Conservation (phyloP, 2,113 vertebrate species). For the Planiliza haematocheilus region DNA sequence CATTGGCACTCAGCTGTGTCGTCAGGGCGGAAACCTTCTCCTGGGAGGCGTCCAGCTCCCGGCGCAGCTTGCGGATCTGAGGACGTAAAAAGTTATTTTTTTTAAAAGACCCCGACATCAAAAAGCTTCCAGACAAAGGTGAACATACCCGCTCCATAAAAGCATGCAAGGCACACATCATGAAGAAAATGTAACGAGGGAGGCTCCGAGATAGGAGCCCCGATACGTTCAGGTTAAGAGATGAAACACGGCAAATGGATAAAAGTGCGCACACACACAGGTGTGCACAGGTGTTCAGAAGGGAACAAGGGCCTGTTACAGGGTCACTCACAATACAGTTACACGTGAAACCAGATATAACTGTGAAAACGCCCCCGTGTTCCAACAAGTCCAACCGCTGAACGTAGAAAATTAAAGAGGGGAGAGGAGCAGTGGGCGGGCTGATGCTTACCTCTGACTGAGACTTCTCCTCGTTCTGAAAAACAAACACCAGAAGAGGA, state of each 20-base stretch:
- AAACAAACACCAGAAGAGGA: constrained; percentile 66
- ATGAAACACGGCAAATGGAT: constrained; percentile 23
- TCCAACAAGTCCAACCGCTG: constrained; percentile 55
- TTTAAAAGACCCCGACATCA: background rate
- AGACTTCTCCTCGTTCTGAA: constrained; percentile 97
- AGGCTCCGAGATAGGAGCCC: constrained; percentile 41
- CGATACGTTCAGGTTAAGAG: constrained; percentile 36
- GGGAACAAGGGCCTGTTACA: constrained; percentile 49
- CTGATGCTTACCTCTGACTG: constrained; percentile 93
- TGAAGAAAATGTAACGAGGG: constrained; percentile 15
- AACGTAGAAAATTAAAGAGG: constrained; percentile 62
- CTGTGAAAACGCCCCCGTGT: constrained; percentile 53
- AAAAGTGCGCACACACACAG: constrained; percentile 46
- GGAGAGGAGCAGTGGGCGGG: constrained; percentile 25
- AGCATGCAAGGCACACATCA: background rate
- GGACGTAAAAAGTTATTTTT: background rate
- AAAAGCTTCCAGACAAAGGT: constrained; percentile 33
- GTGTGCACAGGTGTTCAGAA: constrained; percentile 68
- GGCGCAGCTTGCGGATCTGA: constrained; percentile 94
- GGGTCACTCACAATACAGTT: constrained; percentile 48
- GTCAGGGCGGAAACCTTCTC: constrained; percentile 98
- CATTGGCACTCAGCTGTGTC: constrained; percentile 96
- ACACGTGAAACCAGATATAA: constrained; percentile 63
- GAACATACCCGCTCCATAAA: background rate
- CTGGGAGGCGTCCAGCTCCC: constrained; percentile 97